Percentiles rank a stretch among this genome's conserved stretches.
phyloP scores from a whole-genome alignment of 2,113 vertebrate species.

The Hippocampus mohnikei region DNA sequence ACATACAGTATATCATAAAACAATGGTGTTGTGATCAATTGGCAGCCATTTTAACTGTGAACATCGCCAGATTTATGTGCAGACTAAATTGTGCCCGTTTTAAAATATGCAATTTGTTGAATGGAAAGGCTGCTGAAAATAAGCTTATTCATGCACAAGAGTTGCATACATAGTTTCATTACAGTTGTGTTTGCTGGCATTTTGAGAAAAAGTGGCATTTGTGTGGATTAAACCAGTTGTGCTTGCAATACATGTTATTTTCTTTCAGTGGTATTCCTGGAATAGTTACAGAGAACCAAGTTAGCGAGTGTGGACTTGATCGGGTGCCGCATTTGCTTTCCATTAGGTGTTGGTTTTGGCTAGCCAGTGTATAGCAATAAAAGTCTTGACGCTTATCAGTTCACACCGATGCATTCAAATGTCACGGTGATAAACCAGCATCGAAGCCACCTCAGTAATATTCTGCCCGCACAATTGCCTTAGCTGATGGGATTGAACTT shows the following conservation, averaged over 20 bases:
- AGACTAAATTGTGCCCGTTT: neutral
- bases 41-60: conserved; percentile 11
- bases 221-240: too few species aligned
- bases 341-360: too few species aligned
- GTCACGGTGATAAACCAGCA: neutral
- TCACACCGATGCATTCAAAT: neutral
- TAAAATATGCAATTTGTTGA: neutral
- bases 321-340: too few species aligned
- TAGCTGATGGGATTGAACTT: conserved; percentile 68
- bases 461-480: conserved; percentile 67
- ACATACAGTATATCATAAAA: conserved; percentile 30
- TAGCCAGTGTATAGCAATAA: too few species aligned
- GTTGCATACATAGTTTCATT: neutral
- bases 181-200: neutral
- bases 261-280: too few species aligned
- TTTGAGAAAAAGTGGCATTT: neutral
- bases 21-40: conserved; percentile 21
- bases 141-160: neutral
- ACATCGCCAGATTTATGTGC: conserved; percentile 5
- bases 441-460: conserved; percentile 28
- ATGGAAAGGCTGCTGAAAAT: neutral
- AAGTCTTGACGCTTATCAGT: neutral
- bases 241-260: too few species aligned
- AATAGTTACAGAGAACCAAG: too few species aligned
- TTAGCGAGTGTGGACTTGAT: too few species aligned